Evolutionary conservation across 2,797 vertebrate species (phyloP), one percentile per base, ranked within the genome.

Genomic region (Sebastes iracundus): DNA sequence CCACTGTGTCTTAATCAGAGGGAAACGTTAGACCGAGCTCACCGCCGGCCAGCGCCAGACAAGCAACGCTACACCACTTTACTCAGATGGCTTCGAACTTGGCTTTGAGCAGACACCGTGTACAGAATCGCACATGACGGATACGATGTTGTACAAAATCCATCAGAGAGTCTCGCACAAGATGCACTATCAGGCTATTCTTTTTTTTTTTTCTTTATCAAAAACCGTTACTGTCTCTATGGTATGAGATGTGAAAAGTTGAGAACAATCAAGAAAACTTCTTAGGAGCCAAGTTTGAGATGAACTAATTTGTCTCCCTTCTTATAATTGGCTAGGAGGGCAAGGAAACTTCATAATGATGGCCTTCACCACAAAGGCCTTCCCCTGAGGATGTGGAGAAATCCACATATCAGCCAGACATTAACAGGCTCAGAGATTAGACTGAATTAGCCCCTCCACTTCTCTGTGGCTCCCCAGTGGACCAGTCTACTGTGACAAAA

Each of bases 371-470:
- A 94, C 92, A 94, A 95, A 94, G 92, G 92, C 90, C 91, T 83
- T 91, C 92, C 93, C 92, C 84, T 0, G 90, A 93, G 94, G 92
- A 91, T 55, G 85, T 82, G 88, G 80, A 85, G 88, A 94, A 93
- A 93, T 93, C 94, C 94, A 93, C 91, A 93, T 93, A 95, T 95
- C 94, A 94, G 89, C 86, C 87, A 86, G 90, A 94, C 93, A 94
- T 94, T 95, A 95, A 90, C 91, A 63, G 90, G 90, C 90, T 87
- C 76, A 90, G 90, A 94, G 94, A 95, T 94, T 95, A 94, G 90
- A 92, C 90, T 87, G 93, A 93, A 95, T 94, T 94, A 95, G 93
- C 92, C 94, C 89, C 90, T 92, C 78, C 79, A 80, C 92, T 92
- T 88, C 90, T 89, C 88, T 72, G 83, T 25, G 81, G 84, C 87